phyloP scores from a whole-genome alignment of 2,113 vertebrate species.

The Prionailurus viverrinus region DNA sequence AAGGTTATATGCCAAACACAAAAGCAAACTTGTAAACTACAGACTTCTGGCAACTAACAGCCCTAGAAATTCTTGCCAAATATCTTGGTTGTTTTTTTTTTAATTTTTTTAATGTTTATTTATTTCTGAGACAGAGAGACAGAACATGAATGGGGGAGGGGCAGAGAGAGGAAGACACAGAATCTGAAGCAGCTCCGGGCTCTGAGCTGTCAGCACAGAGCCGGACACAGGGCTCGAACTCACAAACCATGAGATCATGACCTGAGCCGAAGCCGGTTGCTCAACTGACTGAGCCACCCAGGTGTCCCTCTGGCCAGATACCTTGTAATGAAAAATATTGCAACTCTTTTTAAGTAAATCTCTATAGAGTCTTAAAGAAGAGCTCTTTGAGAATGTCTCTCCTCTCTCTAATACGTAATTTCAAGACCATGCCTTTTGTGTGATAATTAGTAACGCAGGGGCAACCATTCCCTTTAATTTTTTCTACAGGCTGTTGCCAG shows the following conservation, averaged over 20 bases:
- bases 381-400: not conserved
- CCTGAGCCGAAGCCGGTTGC: too few species aligned
- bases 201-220: too few species aligned
- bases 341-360: not conserved
- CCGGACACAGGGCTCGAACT: too few species aligned
- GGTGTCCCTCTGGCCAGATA: not conserved
- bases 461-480: not conserved
- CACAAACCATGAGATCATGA: too few species aligned
- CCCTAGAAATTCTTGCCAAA: not conserved
- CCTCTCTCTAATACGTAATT: not conserved
- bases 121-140: too few species aligned
- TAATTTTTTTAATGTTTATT: too few species aligned
- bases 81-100: not conserved
- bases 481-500: not conserved
- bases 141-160: too few species aligned
- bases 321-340: slow-evolving; percentile 7
- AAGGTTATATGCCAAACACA: not conserved
- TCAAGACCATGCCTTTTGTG: not conserved
- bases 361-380: not conserved
- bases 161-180: too few species aligned
- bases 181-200: too few species aligned
- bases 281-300: too few species aligned
- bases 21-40: not conserved
- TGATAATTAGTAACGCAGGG: not conserved
- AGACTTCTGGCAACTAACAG: not conserved